Base-by-base conservation (phyloP, 2,888 invertebrate genomes). In the Seladonia tumulorum region DNA sequence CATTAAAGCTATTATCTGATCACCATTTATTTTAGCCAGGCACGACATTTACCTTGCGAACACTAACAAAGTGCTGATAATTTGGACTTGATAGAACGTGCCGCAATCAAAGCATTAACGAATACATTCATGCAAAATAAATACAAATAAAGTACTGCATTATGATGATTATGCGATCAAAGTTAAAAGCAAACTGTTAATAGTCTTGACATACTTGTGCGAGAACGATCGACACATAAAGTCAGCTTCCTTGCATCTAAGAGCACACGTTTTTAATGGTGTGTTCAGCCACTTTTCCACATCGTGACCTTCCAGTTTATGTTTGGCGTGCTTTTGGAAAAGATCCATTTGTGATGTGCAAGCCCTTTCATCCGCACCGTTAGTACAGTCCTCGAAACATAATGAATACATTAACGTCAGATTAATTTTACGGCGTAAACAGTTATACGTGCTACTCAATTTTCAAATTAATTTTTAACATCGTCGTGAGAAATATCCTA, bases 171-270 rank as follows among this genome's bases (percentile, higher is more conserved):
- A 60, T 8, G 35, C 18, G 22, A 7, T 8, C 2, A 18, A 8
- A 16, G n/a, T n/a, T n/a, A 8, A 29, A 2, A 35, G 2, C 16
- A 35, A 7, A 29, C 7, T 18, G 5, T 35, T 66, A 35, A 66
- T 16, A 29, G 0, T 18, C 29, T 35, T 60, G 47, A 76, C 95
- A 92, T 92, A 96, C 96, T 96, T 95, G 92, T 96, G 96, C 87
- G 96, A 96, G 93, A 97, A 97, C 1, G 97, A 96, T 89, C 96
- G 95, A 90, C 97, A 97, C 4, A 95, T 95, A 88, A 96, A 96
- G 76, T 94, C 94, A 45, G 95, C 94, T 70, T 95, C 95, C 78
- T 95, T 95, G 82, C 96, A 95, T 85, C 96, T 95, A 2, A 96
- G 91, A 7, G 97, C 97, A 90, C 97, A 97, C 77, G 96, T 95